Conservation (phyloP, 92 coral and sea anemone genomes). For the Phenganax marumi region DNA sequence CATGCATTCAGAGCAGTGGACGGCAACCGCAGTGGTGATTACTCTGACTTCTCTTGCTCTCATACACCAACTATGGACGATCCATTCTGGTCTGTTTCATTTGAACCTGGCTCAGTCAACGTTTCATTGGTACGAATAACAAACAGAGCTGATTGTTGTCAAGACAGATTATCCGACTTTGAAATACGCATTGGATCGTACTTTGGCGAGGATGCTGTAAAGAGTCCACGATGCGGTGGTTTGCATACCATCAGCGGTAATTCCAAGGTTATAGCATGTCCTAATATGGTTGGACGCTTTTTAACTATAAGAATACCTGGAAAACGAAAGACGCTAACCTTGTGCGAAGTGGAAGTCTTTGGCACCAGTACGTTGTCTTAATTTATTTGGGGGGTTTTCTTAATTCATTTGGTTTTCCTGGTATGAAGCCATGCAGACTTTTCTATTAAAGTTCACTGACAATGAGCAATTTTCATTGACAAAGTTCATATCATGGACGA, state of each 20-base stretch:
- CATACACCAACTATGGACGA: constrained; percentile 20
- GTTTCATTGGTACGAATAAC: constrained; percentile 27
- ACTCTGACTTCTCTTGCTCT: constrained; percentile 9
- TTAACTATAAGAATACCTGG: constrained; percentile 35
- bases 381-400: neutral
- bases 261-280: constrained; percentile 30
- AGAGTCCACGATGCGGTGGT: constrained; percentile 29
- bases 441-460: no score
- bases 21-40: constrained; percentile 7
- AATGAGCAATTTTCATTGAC: no score
- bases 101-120: constrained; percentile 25
- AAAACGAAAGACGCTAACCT: constrained; percentile 18
- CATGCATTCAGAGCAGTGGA: constrained; percentile 13
- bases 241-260: constrained; percentile 15
- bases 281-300: constrained; percentile 23
- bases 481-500: no score
- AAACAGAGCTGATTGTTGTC: constrained; percentile 30
- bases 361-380: constrained; percentile 18
- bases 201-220: constrained; percentile 4
- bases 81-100: constrained; percentile 35
- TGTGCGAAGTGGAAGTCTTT: constrained; percentile 45
- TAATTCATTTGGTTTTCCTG: neutral
- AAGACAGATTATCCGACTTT: constrained; percentile 13
- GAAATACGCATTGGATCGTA: constrained; percentile 41
- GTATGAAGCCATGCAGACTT: no score